Conservation (phyloP, 2,888 invertebrate genomes). For the Caenorhabditis macrosperma region DNA sequence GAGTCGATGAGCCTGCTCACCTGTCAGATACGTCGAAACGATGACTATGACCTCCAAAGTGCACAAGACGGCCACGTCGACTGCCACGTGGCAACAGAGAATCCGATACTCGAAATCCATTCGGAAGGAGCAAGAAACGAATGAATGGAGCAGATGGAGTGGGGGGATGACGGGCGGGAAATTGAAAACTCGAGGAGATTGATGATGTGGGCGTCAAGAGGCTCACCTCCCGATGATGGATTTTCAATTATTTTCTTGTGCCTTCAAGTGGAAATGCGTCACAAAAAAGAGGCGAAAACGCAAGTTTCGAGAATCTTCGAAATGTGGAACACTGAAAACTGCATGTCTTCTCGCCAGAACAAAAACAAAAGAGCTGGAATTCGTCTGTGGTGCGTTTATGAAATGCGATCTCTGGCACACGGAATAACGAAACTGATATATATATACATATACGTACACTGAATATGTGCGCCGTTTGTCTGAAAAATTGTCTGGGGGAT, state of each 20-base stretch:
- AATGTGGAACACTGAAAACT: slow-evolving; percentile 5
- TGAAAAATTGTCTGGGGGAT: slow-evolving; percentile 4
- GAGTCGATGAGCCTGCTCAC: no score
- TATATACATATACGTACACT: no score
- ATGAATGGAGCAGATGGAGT: not conserved
- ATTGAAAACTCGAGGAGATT: slow-evolving; percentile 11
- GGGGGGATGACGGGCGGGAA: not conserved
- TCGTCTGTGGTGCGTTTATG: not conserved
- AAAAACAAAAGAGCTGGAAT: not conserved
- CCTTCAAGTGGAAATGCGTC: slow-evolving; percentile 25
- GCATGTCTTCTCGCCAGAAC: slow-evolving; percentile 3
- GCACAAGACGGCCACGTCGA: slow-evolving; percentile 62
- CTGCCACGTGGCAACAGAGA: slow-evolving; percentile 68
- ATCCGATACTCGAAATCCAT: slow-evolving; percentile 63
- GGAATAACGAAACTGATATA: not conserved
- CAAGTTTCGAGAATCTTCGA: slow-evolving; percentile 19
- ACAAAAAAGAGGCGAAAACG: not conserved
- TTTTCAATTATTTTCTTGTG: slow-evolving; percentile 38
- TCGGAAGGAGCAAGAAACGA: not conserved
- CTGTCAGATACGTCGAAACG: slow-evolving; percentile 63
- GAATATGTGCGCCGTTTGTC: not conserved
- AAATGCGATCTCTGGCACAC: slow-evolving; percentile 1
- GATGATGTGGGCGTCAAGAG: slow-evolving; percentile 53
- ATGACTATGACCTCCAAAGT: slow-evolving; percentile 63
- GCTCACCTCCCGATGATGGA: slow-evolving; percentile 3